A percentile compares a stretch with the other conserved stretches of the same genome.
These are phyloP conservation scores for Steatornis caripensis DNA, from an alignment of 2,113 vertebrate genomes.

Conservation along the genomic window DNA sequence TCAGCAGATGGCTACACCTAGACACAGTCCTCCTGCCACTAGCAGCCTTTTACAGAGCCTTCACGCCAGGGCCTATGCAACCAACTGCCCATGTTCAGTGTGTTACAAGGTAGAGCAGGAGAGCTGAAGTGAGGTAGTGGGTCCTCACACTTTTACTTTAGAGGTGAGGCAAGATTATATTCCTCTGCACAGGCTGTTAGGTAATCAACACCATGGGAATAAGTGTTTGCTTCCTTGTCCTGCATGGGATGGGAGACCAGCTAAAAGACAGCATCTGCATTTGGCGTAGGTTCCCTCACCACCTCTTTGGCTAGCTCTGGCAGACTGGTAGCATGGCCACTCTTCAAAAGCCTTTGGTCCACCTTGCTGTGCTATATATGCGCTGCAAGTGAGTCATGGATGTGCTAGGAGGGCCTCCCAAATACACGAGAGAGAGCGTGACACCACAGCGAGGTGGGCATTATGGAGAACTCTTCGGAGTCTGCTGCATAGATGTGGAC, in stretches of 20 bases:
- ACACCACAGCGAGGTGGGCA: fast-evolving
- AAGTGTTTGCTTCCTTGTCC: not conserved
- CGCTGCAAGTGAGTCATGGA: not conserved
- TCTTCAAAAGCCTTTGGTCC: not conserved
- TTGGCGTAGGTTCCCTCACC: not conserved
- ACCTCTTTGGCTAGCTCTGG: not conserved
- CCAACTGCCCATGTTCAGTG: not conserved
- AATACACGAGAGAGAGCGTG: not conserved
- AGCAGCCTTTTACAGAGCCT: not conserved
- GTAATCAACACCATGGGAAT: not conserved
- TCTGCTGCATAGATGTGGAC: not conserved
- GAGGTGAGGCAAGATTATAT: not conserved
- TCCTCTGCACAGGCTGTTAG: not conserved
- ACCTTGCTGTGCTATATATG: not conserved
- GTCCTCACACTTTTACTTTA: not conserved
- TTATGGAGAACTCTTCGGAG: not conserved
- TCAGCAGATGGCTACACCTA: not conserved
- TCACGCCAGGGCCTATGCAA: not conserved
- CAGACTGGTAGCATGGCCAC: not conserved
- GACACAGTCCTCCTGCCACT: not conserved
- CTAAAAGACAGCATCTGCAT: not conserved
- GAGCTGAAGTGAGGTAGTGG: not conserved
- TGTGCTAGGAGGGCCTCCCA: not conserved
- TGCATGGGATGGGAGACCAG: not conserved
- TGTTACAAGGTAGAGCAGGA: not conserved